These are phyloP conservation scores for Clivina fossor DNA, from an alignment of 2,888 invertebrate genomes.

Conservation along the genomic window DNA sequence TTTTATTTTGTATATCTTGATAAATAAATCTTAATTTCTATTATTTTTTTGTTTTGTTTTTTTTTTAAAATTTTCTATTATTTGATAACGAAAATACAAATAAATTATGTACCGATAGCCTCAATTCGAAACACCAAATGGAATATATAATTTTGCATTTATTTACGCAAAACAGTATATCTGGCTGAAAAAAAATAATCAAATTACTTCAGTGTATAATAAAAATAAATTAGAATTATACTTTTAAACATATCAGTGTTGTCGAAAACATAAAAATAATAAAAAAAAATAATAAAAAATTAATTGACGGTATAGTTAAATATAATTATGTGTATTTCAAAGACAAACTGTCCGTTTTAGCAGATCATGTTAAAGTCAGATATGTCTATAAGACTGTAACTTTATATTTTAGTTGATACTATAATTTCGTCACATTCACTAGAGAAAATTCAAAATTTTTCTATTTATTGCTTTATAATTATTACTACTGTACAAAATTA, in stretches of 20 bases:
- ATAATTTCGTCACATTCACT: conserved; percentile 24
- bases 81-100: conserved; percentile 17
- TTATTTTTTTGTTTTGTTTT: conserved; percentile 7
- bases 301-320: conserved; percentile 27
- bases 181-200: conserved; percentile 27
- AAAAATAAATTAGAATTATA: conserved; percentile 28
- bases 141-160: conserved; percentile 14
- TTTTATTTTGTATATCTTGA: conserved; percentile 32
- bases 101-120: conserved; percentile 30
- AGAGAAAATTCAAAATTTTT: not conserved
- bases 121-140: conserved; percentile 24
- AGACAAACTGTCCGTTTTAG: conserved; percentile 23
- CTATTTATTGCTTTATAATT: too few relatives aligned
- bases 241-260: conserved; percentile 35
- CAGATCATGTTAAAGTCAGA: conserved; percentile 15
- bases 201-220: conserved; percentile 24
- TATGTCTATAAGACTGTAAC: conserved; percentile 17
- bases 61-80: conserved; percentile 1
- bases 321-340: conserved; percentile 12
- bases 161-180: conserved; percentile 18
- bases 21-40: conserved; percentile 32
- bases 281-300: conserved; percentile 19
- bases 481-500: not conserved
- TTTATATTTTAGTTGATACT: conserved; percentile 18
- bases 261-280: conserved; percentile 20